Evolutionary conservation across 1,140 invertebrate genomes (phyloP), one percentile per base, ranked within the genome.

Genomic region (Heliconius congener): DNA sequence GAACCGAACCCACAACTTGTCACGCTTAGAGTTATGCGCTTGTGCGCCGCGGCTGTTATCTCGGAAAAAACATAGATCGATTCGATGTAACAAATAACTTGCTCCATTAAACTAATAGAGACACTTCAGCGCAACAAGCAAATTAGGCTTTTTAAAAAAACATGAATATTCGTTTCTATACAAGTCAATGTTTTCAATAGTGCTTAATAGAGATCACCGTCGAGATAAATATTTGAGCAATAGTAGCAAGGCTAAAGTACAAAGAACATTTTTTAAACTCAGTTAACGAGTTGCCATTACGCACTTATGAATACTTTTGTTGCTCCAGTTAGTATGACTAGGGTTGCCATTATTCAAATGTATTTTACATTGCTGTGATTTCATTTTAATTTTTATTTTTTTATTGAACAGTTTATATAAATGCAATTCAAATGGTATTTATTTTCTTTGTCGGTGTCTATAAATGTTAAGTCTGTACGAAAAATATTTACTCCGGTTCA

Each of bases 161-260:
- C 60, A 66, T 66, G 60, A 66, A 66, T 66, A 66, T 66, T 66
- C 60, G 27, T 66, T 66, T 66, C 60, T 66, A 66, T 66, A 66
- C 60, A 66, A 66, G 27, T 66, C 60, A 66, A 30, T 66, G 60
- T 66, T 66, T 66, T 66, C 60, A 66, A 66, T 66, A 30, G 37
- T 60, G 57, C 16, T 60, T 76, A 76, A 60, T 57, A 50, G 57
- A 72, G 74, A 79, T 76, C 71, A 72, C 16, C 42, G 30, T 37
- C 23, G 78, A 72, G 74, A 76, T 79, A 79, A 79, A 79, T 79
- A 79, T 79, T 79, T 76, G 78, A 80, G 79, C 72, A 80, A 77
- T 77, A 77, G 79, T 74, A 80, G 79, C 79, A 75, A 80, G 79
- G 75, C 57, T 75, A 23, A 46, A 72, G 71, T 77, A 80, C 79